Conservation (phyloP, 1,140 invertebrate genomes). For the Drosophila pallidifrons region DNA sequence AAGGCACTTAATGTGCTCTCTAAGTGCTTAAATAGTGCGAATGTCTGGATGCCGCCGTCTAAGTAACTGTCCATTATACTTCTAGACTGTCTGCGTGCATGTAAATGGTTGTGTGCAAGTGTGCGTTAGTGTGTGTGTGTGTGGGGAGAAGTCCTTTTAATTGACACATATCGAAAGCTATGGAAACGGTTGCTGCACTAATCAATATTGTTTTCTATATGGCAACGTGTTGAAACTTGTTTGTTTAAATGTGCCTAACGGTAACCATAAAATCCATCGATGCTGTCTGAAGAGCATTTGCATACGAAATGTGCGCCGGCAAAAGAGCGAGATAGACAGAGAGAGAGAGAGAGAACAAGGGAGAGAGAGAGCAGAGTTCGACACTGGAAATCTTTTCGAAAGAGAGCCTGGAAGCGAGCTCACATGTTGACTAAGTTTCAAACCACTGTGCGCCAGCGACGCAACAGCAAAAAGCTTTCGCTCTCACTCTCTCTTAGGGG, state of each 20-base stretch:
- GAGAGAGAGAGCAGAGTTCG: background rate
- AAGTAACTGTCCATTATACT: constrained; percentile 6
- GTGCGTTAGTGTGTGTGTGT: background rate
- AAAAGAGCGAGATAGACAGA: constrained; percentile 5
- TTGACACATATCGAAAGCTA: background rate
- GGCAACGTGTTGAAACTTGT: background rate
- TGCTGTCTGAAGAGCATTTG: constrained; percentile 41
- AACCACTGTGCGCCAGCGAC: constrained; percentile 53
- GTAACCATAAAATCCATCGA: constrained; percentile 24
- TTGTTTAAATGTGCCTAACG: constrained; percentile 4
- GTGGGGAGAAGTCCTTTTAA: background rate
- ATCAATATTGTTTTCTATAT: constrained; percentile 5
- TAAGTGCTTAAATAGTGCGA: constrained; percentile 63
- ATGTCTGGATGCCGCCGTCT: constrained; percentile 48
- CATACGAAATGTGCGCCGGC: constrained; percentile 47
- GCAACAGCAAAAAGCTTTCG: constrained; percentile 42
- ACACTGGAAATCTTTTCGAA: constrained; percentile 33
- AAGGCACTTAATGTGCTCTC: constrained; percentile 65
- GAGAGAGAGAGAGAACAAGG: background rate
- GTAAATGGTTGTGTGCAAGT: background rate
- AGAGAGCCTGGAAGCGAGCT: constrained; percentile 49
- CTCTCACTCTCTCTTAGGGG: constrained; percentile 30
- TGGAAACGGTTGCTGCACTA: constrained; percentile 1
- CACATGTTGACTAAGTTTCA: constrained; percentile 28
- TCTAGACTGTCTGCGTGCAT: too few relatives aligned